phyloP scores from a whole-genome alignment of 2,113 vertebrate species.

The Columbina picui region DNA sequence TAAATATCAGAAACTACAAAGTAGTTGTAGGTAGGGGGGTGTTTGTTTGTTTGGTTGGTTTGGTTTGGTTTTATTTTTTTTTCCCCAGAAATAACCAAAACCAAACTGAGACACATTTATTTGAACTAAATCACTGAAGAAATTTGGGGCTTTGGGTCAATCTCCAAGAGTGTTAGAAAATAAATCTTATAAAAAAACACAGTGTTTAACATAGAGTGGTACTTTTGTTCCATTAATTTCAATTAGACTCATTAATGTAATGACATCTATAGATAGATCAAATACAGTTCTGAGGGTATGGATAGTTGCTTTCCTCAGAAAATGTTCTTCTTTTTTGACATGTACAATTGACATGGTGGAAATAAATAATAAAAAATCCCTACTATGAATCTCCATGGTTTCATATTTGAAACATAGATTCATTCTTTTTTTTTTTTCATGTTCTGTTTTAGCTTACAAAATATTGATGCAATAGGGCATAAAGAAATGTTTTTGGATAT shows the following conservation, averaged over 20 bases:
- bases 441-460: background rate
- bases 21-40: too few species aligned
- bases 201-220: background rate
- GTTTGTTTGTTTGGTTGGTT: too few species aligned
- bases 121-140: background rate
- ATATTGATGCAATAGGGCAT: background rate
- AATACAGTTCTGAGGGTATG: background rate
- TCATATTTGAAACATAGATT: background rate
- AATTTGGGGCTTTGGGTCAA: background rate
- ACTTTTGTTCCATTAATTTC: background rate
- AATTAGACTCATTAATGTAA: background rate
- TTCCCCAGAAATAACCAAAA: background rate
- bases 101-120: background rate
- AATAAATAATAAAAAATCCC: background rate
- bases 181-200: accelerated
- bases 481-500: background rate
- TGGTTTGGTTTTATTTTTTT: too few species aligned
- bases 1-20: background rate
- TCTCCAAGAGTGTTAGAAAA: background rate
- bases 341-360: background rate
- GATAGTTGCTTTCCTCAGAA: background rate
- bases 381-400: background rate
- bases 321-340: background rate
- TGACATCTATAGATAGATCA: background rate
- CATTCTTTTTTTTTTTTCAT: background rate